phyloP scores from a whole-genome alignment of 1,140 invertebrate species.

The Lutraria rhynchaena region DNA sequence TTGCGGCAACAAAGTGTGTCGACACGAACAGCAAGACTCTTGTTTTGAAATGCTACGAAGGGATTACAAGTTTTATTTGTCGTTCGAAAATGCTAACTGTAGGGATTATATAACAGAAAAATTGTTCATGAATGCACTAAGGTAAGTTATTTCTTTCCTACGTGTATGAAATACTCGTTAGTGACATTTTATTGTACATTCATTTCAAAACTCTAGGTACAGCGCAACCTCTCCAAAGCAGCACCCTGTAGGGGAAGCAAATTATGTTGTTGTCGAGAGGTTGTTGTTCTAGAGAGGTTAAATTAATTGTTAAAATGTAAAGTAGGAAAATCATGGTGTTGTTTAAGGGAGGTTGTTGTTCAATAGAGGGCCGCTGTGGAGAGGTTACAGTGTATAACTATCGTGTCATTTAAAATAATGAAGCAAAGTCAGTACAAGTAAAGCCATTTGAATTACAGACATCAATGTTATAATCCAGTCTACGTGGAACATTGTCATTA shows the following conservation, averaged over 20 bases:
- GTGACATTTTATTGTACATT: neutral
- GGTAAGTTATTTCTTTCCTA: slow-evolving; percentile 53
- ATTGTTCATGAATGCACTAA: slow-evolving; percentile 73
- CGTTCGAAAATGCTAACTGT: slow-evolving; percentile 81
- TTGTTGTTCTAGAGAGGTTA: too few relatives aligned
- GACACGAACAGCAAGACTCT: slow-evolving; percentile 87
- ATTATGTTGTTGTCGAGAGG: too few relatives aligned
- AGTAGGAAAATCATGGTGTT: too few relatives aligned
- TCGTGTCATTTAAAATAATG: neutral
- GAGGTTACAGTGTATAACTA: neutral
- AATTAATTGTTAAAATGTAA: too few relatives aligned
- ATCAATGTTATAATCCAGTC: too few relatives aligned
- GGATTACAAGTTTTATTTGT: slow-evolving; percentile 94
- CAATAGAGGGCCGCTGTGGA: too few relatives aligned
- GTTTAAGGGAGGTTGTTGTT: too few relatives aligned
- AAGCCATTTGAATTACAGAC: neutral
- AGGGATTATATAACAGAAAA: slow-evolving; percentile 81
- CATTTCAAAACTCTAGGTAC: neutral
- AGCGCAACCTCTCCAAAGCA: too few relatives aligned
- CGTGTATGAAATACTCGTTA: neutral
- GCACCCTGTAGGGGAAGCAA: too few relatives aligned
- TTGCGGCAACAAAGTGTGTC: slow-evolving; percentile 82
- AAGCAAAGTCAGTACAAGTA: neutral
- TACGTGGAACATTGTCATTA: too few relatives aligned
- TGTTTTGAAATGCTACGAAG: slow-evolving; percentile 94